Base-by-base conservation (phyloP, 1,140 invertebrate genomes). In the Tenebrio molitor region DNA sequence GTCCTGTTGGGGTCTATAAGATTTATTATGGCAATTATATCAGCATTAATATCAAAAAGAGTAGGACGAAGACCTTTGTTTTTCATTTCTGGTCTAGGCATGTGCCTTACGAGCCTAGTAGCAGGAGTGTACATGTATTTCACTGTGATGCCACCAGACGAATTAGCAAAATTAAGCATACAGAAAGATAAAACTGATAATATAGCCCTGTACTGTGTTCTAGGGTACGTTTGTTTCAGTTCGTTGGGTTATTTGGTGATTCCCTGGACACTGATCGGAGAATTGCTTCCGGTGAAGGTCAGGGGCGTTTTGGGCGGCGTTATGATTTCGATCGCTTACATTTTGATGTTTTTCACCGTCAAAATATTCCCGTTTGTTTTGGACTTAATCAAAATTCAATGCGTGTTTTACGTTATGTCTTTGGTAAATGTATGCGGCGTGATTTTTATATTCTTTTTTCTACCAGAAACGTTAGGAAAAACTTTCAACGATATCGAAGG, bases 401-500 rank as follows among this genome's bases (percentile, higher is more conserved):
- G 81, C 2, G 79, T 88, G 1, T 93, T 93, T 83, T 88, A 87
- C 76, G 83, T 89, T 62, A 91, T 91, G 79, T 86, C 87, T 17
- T 80, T 84, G 2, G 83, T 88, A 4, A 90, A 90, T 25, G 76
- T 88, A 3, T 5, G 89, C 2, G 87, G 88, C 4, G 82, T 87
- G 12, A 72, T 85, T 7, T 88, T 91, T 76, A 82, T 91, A 16
- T 88, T 86, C 63, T 82, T 90, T 29, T 88, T 88, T 68, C 79
- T 94, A 17, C 92, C 92, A 0, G 93, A 94, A 84, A 94, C 92
- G 0, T 86, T 91, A 69, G 90, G 91, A 0, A 91, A 89, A 80
- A 88, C 83, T 4, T 86, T 93, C 62, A 71, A 75, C 7, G 85
- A 89, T 72, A 88, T 89, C 74, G 85, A 88, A 77, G 75, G 79